A percentile compares a stretch with the other conserved stretches of the same genome.
These are phyloP conservation scores for Acanthopagrus latus DNA, from an alignment of 2,797 vertebrate species.

Conservation along the genomic window DNA sequence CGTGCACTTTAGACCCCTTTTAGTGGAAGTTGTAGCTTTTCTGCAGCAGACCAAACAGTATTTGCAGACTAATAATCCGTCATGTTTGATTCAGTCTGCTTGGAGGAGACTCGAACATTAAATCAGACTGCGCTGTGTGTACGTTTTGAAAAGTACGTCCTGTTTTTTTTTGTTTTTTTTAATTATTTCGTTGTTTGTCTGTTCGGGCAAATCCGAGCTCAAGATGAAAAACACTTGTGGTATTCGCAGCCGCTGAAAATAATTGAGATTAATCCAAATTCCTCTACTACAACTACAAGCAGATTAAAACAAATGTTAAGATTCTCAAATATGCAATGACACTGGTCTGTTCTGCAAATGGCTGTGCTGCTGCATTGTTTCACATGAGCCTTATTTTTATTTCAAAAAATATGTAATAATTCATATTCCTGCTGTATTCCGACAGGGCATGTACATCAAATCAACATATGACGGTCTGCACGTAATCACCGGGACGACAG, in stretches of 20 bases:
- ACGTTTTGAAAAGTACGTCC: conserved; percentile 15
- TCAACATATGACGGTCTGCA: conserved; percentile 99
- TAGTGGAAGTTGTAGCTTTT: conserved; percentile 34
- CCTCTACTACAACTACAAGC: conserved; percentile 18
- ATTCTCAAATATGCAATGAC: conserved; percentile 25
- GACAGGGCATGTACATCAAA: conserved; percentile 99
- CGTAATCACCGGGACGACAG: conserved; percentile 99
- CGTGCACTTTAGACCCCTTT: conserved; percentile 63
- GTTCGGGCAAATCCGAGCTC: neutral
- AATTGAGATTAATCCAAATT: conserved; percentile 22
- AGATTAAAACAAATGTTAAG: conserved; percentile 55
- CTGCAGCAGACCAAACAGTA: conserved; percentile 32
- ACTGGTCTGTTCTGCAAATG: conserved; percentile 32
- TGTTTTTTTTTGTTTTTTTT: neutral
- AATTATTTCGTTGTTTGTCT: conserved; percentile 23
- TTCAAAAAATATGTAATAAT: conserved; percentile 16
- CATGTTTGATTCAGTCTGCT: conserved; percentile 61
- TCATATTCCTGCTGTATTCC: conserved; percentile 36
- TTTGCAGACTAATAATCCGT: conserved; percentile 57
- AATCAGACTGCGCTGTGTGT: conserved; percentile 6
- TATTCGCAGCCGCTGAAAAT: conserved; percentile 1
- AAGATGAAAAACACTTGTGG: neutral
- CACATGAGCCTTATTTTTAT: conserved; percentile 33
- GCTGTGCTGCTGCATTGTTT: conserved; percentile 37
- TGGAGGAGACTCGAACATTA: conserved; percentile 7